These are phyloP conservation scores for Pyxicephalus adspersus DNA, from an alignment of 2,113 vertebrate genomes.

Conservation along the genomic window DNA sequence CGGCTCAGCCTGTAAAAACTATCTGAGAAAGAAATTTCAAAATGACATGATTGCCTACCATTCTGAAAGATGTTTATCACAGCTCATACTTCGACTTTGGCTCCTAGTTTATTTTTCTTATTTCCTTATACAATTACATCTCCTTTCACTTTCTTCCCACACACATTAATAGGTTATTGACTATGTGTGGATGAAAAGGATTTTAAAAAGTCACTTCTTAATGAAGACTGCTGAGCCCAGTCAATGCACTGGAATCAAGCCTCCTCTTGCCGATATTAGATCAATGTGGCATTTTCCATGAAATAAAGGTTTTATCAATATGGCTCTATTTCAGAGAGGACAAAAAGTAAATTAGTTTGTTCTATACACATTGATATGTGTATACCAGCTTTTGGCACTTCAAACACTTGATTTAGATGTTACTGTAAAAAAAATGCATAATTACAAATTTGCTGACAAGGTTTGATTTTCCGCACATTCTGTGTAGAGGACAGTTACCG, in stretches of 20 bases:
- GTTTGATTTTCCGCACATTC: neutral
- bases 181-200: conserved; percentile 66
- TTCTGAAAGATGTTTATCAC: neutral
- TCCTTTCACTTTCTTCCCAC: conserved; percentile 51
- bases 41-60: conserved; percentile 3
- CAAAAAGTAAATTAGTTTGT: conserved; percentile 49
- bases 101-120: conserved; percentile 39
- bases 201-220: conserved; percentile 70
- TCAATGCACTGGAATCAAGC: conserved; percentile 55
- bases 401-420: neutral
- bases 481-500: neutral
- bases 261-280: conserved; percentile 61
- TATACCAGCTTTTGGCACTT: neutral
- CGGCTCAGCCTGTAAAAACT: neutral
- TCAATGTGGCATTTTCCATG: conserved; percentile 66
- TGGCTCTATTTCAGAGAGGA: conserved; percentile 65
- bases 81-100: neutral
- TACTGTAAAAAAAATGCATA: neutral
- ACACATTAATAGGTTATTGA: conserved; percentile 76
- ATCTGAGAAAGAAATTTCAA: conserved; percentile 26
- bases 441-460: neutral
- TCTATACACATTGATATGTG: conserved; percentile 11
- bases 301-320: conserved; percentile 72
- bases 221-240: conserved; percentile 65
- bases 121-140: conserved; percentile 53